Conservation (phyloP, 1,140 invertebrate species). For the Ceratoteleas bidentatus region DNA sequence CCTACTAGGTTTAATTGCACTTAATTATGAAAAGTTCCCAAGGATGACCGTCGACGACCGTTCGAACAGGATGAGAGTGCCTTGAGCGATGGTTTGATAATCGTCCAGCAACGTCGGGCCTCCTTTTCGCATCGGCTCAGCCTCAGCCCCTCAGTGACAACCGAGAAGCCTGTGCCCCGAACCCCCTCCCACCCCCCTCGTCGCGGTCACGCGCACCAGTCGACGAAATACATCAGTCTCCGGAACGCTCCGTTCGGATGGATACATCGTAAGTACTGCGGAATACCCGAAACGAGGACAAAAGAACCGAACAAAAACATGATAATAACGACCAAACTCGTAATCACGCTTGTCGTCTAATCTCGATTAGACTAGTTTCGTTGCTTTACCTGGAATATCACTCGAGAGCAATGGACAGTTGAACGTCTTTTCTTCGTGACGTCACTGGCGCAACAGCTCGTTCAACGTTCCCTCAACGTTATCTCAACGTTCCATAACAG, state of each 20-base stretch:
- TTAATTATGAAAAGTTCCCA: constrained; percentile 61
- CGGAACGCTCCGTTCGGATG: constrained; percentile 39
- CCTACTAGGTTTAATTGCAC: constrained; percentile 64
- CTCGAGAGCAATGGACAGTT: constrained; percentile 47
- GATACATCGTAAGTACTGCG: constrained; percentile 62
- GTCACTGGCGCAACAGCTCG: constrained; percentile 20
- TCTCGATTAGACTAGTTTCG: constrained; percentile 68
- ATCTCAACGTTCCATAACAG: too few relatives aligned
- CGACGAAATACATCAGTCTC: constrained; percentile 30
- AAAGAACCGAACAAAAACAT: constrained; percentile 12
- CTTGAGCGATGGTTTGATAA: constrained; percentile 36
- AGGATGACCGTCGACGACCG: constrained; percentile 27
- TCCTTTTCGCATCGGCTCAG: constrained; percentile 47
- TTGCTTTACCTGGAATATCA: constrained; percentile 57
- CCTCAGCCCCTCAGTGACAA: constrained; percentile 13
- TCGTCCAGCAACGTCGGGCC: constrained; percentile 34
- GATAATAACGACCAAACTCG: constrained; percentile 14
- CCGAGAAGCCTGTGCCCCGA: constrained; percentile 1
- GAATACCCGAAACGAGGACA: constrained; percentile 36
- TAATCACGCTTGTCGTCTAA: constrained; percentile 59
- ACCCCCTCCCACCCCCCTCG: constrained; percentile 7
- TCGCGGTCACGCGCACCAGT: constrained; percentile 9
- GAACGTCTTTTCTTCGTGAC: background rate
- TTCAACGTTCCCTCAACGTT: background rate
- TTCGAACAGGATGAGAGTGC: constrained; percentile 39